phyloP scores from a whole-genome alignment of 2,113 vertebrate genomes.

The Andinoacara biseriatus region DNA sequence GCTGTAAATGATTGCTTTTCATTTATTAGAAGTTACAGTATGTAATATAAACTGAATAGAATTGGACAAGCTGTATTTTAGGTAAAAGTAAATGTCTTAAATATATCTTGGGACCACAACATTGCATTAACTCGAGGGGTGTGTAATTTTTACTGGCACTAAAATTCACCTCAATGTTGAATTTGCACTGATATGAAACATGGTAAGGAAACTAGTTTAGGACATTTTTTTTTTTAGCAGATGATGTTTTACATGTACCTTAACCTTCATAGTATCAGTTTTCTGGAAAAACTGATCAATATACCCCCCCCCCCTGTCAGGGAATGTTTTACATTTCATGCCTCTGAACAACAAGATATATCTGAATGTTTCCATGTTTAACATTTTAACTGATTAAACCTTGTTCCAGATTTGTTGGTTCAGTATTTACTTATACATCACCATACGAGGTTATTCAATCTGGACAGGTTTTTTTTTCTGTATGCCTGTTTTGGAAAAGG shows the following conservation, averaged over 20 bases:
- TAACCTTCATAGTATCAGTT: slow-evolving; percentile 25
- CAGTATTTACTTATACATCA: slow-evolving; percentile 18
- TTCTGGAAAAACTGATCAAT: slow-evolving; percentile 19
- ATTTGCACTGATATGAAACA: slow-evolving; percentile 54
- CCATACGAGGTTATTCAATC: background rate
- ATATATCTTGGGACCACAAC: background rate
- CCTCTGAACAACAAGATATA: slow-evolving; percentile 50
- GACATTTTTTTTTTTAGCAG: slow-evolving; percentile 11
- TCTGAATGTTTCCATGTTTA: slow-evolving; percentile 46
- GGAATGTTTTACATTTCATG: slow-evolving; percentile 46
- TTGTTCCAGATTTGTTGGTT: slow-evolving; percentile 24
- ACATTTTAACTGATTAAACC: slow-evolving; percentile 56
- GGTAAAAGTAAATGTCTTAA: background rate
- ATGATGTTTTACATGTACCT: slow-evolving; percentile 43
- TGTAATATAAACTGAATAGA: background rate
- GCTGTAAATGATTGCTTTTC: background rate
- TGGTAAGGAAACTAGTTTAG: slow-evolving; percentile 26
- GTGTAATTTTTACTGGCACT: slow-evolving; percentile 7
- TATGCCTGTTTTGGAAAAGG: background rate
- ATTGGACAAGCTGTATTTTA: background rate
- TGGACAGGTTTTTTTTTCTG: rapidly evolving
- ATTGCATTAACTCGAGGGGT: slow-evolving; percentile 7
- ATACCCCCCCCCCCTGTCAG: slow-evolving; percentile 6
- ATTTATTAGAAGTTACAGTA: background rate
- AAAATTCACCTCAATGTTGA: slow-evolving; percentile 15